Base-by-base conservation (phyloP, 2,888 invertebrate species). In the Trypoxylon attenuatum region DNA sequence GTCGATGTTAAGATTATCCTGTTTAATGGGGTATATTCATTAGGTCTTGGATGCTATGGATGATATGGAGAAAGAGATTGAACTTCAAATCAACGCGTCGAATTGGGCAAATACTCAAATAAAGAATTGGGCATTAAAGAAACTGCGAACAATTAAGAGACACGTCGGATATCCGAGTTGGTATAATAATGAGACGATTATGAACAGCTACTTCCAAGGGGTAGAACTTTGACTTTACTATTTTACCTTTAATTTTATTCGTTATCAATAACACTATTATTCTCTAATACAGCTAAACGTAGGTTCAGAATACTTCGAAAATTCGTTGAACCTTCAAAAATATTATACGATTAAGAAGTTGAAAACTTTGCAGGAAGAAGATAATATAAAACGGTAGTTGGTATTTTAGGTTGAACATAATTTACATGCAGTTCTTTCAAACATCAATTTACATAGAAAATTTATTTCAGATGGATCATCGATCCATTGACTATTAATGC, bases 41-140 rank as follows among this genome's bases (percentile, higher is more conserved):
- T 29, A 87, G 87, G 84, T 85, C 22, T 42, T 78, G 45, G 88
- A 89, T 51, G 90, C 91, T 89, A 88, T 91, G 23, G 81, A 85
- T 5, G 87, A 89, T 76, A 87, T 91, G 15, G 83, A 89, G 46
- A 83, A 85, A 45, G 88, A 90, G 0, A 90, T 91, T 71, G 87
- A 88, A 60, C 83, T 87, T 43, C 86, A 90, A 53, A 83, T 91
- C 19, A 75, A 81, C 10, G 82, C 84, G 2, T 85, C 89, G 29
- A 86, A 88, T 13, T 91, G 91, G 91, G 90, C 91, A 90, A 90
- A 91, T 62, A 84, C 85, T 2, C 82, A 84, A 23, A 91, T 90
- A 0, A 89, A 88, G 71, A 71, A 78, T 16, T 85, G 88, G 5
- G 90, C 91, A 1, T 84, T 87, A 39, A 84, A 88, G 39, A 91